Conservation (phyloP, 2,888 invertebrate species). For the Byasa hedistus region DNA sequence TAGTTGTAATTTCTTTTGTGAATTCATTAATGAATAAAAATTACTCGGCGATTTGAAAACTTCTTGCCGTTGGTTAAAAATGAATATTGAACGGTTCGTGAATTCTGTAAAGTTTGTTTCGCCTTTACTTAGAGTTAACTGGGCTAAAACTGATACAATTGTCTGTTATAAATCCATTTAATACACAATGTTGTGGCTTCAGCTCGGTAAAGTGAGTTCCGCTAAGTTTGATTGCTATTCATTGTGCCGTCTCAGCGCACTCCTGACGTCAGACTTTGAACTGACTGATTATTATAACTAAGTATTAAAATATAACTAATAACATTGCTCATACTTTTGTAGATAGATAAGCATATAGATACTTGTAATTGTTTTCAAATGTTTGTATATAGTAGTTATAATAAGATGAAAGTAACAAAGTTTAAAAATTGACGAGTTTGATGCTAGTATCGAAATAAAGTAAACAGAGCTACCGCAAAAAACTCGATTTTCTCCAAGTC, state of each 20-base stretch:
- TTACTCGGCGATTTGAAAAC: no score
- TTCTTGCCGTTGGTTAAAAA: not conserved
- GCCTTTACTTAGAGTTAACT: slow-evolving; percentile 21
- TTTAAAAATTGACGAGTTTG: no score
- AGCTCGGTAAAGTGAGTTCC: slow-evolving; percentile 43
- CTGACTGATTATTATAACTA: slow-evolving; percentile 16
- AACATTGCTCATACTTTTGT: not conserved
- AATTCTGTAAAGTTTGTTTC: slow-evolving; percentile 18
- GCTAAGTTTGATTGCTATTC: slow-evolving; percentile 54
- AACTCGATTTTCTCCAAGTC: not conserved
- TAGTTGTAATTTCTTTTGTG: no score
- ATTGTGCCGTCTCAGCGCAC: slow-evolving; percentile 39
- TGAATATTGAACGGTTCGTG: slow-evolving; percentile 3
- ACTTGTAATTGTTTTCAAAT: no score
- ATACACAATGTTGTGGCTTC: slow-evolving; percentile 43
- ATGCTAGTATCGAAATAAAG: not conserved
- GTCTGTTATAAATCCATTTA: slow-evolving; percentile 32
- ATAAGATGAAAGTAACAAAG: no score
- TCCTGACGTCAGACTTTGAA: slow-evolving; percentile 8
- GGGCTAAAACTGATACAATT: slow-evolving; percentile 29
- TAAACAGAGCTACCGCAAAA: not conserved
- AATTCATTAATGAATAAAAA: no score
- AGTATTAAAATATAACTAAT: slow-evolving; percentile 9
- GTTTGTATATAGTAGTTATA: no score
- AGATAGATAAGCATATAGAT: no score